A percentile compares a stretch with the other conserved stretches of the same genome.
Conservation (phyloP, 2,113 vertebrate species). For the Tichodroma muraria region DNA sequence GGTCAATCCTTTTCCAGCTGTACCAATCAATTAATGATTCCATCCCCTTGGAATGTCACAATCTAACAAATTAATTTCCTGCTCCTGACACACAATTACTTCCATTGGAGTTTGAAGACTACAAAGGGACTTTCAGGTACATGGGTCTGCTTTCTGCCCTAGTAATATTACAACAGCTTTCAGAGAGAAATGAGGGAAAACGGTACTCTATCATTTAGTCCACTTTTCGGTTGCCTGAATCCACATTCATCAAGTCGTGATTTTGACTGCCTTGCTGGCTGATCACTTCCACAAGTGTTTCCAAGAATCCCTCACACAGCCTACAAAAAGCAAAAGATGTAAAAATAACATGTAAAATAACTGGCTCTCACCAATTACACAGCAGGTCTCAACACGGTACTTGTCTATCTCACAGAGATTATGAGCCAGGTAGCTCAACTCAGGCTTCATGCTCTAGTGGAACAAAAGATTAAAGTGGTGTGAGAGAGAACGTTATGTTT, state of each 20-base stretch:
- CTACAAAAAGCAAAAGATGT: neutral
- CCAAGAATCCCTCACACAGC: neutral
- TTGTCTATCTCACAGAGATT: slow-evolving; percentile 99
- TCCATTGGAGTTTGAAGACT: neutral
- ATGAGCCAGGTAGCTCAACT: slow-evolving; percentile 95
- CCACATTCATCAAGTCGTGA: neutral
- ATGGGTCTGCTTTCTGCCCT: neutral
- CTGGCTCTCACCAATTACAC: slow-evolving; percentile 88
- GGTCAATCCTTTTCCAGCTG: neutral
- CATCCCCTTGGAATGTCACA: neutral
- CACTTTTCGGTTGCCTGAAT: neutral
- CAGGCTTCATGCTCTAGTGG: slow-evolving; percentile 93
- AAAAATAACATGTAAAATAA: neutral
- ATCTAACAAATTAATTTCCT: neutral
- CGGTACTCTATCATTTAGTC: neutral
- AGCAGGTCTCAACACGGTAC: slow-evolving; percentile 97
- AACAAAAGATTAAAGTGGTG: neutral
- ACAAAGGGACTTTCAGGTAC: neutral
- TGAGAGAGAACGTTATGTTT: neutral
- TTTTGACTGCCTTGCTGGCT: neutral
- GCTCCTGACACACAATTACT: neutral
- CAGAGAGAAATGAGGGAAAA: neutral
- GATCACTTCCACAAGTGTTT: neutral
- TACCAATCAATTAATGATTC: neutral
- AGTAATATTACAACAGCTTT: neutral